Conservation (phyloP, 2,888 invertebrate genomes). For the Scaptomyza tumidula region DNA sequence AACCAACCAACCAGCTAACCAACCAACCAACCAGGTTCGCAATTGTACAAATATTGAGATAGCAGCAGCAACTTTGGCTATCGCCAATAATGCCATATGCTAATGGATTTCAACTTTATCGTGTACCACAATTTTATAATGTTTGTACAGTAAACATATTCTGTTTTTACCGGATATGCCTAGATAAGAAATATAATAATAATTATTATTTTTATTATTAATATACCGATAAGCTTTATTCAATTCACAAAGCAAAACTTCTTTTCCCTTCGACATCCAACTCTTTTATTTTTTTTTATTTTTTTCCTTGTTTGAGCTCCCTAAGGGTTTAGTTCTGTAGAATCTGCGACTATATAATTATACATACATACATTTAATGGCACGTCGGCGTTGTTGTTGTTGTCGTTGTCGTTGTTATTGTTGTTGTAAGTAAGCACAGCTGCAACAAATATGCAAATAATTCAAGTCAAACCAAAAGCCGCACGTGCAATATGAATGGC, state of each 20-base stretch:
- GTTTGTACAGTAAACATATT: constrained; percentile 14
- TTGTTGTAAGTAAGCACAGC: constrained; percentile 69
- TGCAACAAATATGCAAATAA: constrained; percentile 75
- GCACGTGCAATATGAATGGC: constrained; percentile 41
- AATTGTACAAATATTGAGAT: constrained; percentile 52
- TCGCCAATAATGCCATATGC: constrained; percentile 27
- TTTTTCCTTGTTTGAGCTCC: constrained; percentile 9
- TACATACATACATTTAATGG: constrained; percentile 32
- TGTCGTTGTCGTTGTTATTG: constrained; percentile 27
- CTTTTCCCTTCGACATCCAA: constrained; percentile 5
- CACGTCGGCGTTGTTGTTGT: constrained; percentile 28
- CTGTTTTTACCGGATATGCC: constrained; percentile 42
- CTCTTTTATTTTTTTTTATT: not conserved
- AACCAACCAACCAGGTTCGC: constrained; percentile 15
- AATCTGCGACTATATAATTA: not conserved
- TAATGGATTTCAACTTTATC: constrained; percentile 20
- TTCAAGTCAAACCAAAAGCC: constrained; percentile 14
- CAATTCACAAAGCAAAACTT: not conserved
- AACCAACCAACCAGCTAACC: constrained; percentile 1
- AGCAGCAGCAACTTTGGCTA: constrained; percentile 28
- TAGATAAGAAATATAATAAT: constrained; percentile 44
- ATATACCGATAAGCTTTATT: too few relatives aligned
- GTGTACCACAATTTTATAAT: constrained; percentile 1
- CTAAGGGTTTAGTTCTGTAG: not conserved
- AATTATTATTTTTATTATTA: constrained; percentile 4